Base-by-base conservation (phyloP, 2,888 invertebrate species). In the Agrotis puta region DNA sequence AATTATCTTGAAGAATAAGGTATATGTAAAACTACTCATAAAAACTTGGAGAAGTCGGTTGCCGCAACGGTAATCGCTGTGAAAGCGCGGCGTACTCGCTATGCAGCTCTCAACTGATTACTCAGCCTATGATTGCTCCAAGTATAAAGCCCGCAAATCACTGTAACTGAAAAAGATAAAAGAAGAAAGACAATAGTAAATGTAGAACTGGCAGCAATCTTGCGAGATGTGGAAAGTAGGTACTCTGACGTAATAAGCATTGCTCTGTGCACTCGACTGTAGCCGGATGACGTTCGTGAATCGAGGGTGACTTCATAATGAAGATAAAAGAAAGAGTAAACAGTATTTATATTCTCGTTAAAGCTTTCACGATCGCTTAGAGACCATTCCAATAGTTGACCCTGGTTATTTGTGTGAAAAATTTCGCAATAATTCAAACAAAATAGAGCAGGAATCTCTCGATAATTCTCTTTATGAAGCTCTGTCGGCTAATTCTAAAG, bases 121-220 rank as follows among this genome's bases (percentile, higher is more conserved):
- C 20, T 47, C n/a, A 20, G 68, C 20, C 43, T 20, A 45, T 45
- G 6, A 43, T 45, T 33, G 22, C 45, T 68, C 45, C 3, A 3
- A 24, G 13, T 47, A 50, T n/a, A 59, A 43, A 50, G 62, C 27
- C 43, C 22, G 70, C 14, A n/a, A 61, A 9, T 45, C 13, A 7
- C 9, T 62, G 62, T 53, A 45, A 33, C 9, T 24, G 48, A 72
- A 70, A 43, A 59, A 48, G 9, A 24, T 16, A 51, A 74, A 70
- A 7, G 3, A 27, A 18, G 16, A 51, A 16, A 73, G 70, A 24
- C 22, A 22, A 33, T 27, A 27, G 33, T 16, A 45, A 33, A 22
- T 62, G 27, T 61, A 22, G 22, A 45, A 50, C 13, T 72, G 16
- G 13, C 39, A 48, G 61, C 39, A 69, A 56, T 47, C 71, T 69